Conservation (phyloP, 1,140 invertebrate genomes). For the Meloidogyne exigua region DNA sequence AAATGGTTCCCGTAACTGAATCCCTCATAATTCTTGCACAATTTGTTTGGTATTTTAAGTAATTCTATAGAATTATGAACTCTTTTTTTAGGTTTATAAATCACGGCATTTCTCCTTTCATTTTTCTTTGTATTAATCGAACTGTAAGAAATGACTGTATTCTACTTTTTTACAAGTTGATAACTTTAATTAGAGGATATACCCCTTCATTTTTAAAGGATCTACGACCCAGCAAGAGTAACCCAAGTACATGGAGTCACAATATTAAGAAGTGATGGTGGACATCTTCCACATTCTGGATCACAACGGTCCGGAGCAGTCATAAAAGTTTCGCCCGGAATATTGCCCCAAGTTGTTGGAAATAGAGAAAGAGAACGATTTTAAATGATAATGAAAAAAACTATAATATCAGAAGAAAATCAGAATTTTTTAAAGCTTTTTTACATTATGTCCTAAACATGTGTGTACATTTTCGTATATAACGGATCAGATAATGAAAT, state of each 20-base stretch:
- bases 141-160: background rate
- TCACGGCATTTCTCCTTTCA: background rate
- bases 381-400: background rate
- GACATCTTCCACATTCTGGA: background rate
- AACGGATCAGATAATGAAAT: no score
- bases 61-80: background rate
- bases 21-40: background rate
- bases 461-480: no score
- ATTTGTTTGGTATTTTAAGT: background rate
- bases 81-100: background rate
- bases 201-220: background rate
- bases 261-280: background rate
- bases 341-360: background rate
- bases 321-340: background rate
- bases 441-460: no score
- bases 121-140: constrained; percentile 1
- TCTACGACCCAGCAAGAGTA: background rate
- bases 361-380: background rate
- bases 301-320: background rate
- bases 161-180: background rate
- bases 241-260: background rate
- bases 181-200: background rate
- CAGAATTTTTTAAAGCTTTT: no score
- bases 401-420: no score
- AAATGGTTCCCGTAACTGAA: background rate